These are phyloP conservation scores for Pseudois nayaur DNA, from an alignment of 2,113 vertebrate species.

Conservation along the genomic window DNA sequence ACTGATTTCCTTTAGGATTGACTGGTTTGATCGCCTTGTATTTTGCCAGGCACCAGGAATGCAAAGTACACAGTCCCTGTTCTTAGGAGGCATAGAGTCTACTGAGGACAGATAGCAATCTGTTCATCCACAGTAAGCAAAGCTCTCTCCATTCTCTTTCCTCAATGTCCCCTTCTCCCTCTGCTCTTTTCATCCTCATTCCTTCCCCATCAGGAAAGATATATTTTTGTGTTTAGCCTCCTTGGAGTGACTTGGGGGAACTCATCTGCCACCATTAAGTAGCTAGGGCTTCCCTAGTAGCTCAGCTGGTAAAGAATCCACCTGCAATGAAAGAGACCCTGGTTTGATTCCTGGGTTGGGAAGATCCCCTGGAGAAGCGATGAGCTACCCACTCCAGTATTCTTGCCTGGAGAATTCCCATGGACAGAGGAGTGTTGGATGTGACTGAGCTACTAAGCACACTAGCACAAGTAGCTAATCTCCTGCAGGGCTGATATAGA, in stretches of 20 bases:
- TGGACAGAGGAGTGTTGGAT: not conserved
- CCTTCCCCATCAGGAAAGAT: not conserved
- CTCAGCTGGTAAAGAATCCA: not conserved
- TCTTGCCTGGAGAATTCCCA: not conserved
- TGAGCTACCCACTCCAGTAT: not conserved
- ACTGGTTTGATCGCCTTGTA: not conserved
- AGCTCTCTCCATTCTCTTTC: not conserved
- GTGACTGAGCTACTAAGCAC: not conserved
- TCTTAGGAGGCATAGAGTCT: not conserved
- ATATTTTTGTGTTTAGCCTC: not conserved
- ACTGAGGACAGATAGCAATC: not conserved
- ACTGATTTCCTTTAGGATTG: not conserved
- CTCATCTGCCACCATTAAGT: not conserved
- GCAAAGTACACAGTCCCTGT: not conserved
- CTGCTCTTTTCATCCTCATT: not conserved
- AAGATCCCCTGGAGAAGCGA: not conserved
- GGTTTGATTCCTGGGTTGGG: not conserved
- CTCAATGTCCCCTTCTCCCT: not conserved
- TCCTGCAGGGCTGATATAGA: accelerated
- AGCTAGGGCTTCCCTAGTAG: not conserved
- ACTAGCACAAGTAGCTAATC: not conserved
- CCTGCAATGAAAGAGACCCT: not conserved
- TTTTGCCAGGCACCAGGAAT: not conserved
- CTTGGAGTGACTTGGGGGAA: not conserved
- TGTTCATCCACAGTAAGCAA: not conserved